These are phyloP conservation scores for Hyphantria cunea DNA, from an alignment of 1,140 invertebrate genomes.

Conservation along the genomic window DNA sequence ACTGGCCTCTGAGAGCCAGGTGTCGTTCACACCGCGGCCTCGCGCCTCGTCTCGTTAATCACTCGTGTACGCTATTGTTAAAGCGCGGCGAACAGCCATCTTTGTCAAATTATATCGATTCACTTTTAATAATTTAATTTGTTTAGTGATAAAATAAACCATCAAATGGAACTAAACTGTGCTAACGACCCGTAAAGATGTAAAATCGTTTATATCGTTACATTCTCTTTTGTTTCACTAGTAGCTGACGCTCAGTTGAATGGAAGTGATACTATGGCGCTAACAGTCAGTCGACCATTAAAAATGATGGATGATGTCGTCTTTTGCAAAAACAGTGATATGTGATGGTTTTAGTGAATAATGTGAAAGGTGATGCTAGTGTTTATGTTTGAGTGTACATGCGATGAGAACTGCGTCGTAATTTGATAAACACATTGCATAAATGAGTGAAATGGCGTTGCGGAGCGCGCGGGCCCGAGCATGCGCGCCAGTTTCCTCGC, in stretches of 20 bases:
- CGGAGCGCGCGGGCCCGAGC: constrained; percentile 80
- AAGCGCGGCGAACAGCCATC: constrained; percentile 79
- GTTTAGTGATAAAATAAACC: constrained; percentile 44
- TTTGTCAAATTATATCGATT: constrained; percentile 80
- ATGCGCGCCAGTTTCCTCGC: constrained; percentile 81
- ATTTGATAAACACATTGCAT: constrained; percentile 81
- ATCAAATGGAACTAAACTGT: constrained; percentile 74
- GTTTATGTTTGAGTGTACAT: constrained; percentile 69
- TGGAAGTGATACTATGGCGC: constrained; percentile 74
- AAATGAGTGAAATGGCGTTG: constrained; percentile 81
- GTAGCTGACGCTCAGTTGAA: constrained; percentile 70
- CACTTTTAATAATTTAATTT: constrained; percentile 73
- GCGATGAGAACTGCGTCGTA: constrained; percentile 80
- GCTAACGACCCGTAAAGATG: constrained; percentile 60
- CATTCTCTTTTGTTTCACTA: constrained; percentile 80
- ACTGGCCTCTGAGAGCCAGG: constrained; percentile 81
- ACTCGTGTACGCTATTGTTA: constrained; percentile 81
- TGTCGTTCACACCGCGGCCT: constrained; percentile 82
- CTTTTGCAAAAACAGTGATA: constrained; percentile 75
- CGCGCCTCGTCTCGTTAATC: constrained; percentile 82
- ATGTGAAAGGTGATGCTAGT: constrained; percentile 73
- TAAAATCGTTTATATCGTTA: constrained; percentile 62
- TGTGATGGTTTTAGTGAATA: constrained; percentile 72
- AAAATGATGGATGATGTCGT: constrained; percentile 78
- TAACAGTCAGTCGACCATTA: constrained; percentile 78